Evolutionary conservation across 2,888 invertebrate species (phyloP), one percentile per base, ranked within the genome.

Genomic region (Byasa hedistus): DNA sequence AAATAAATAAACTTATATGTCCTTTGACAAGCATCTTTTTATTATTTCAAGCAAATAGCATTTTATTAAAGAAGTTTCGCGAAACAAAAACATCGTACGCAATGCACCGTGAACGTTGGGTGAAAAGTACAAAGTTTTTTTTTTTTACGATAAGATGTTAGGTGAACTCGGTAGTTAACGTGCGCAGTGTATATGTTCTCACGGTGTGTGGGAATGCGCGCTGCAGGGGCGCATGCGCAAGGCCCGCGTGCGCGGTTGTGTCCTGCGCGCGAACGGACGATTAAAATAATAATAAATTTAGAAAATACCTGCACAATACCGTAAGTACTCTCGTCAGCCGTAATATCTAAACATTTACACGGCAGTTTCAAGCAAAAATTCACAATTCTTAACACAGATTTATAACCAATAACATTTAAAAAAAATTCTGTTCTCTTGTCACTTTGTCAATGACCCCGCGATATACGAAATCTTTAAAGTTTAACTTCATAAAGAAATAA

Each of bases 151-250:
- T 68, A 64, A 10, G 69, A 65, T 56, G 73, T 68, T 73, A 75
- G 76, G 73, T 73, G 70, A 81, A 82, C 78, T 75, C 73, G 73
- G 83, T 84, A 79, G 85, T 91, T 90, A 79, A 84, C 87, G 78
- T 74, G 69, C 77, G 72, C 82, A 84, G 85, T 82, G 81, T 77
- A 74, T 44, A 69, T 65, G 77, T 90, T 89, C 91, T 83, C 91
- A 89, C 90, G 90, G 76, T 85, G 86, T 91, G 89, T 91, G 91
- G 89, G 91, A 91, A 91, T 89, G 82, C 80, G 88, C 89, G 89
- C 87, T 88, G 83, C 87, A 89, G 85, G 88, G 88, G 82, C 81
- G 74, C 72, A 62, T 73, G 72, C 70, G 71, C 69, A 32, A 48
- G 56, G 48, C 5, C 48, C 48, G 48, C 2, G 44, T 15, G 15